Percentiles rank a stretch among this genome's conserved stretches.
Evolutionary conservation across 1,140 invertebrate genomes (phyloP).

Genomic region (Drosophila aff.): DNA sequence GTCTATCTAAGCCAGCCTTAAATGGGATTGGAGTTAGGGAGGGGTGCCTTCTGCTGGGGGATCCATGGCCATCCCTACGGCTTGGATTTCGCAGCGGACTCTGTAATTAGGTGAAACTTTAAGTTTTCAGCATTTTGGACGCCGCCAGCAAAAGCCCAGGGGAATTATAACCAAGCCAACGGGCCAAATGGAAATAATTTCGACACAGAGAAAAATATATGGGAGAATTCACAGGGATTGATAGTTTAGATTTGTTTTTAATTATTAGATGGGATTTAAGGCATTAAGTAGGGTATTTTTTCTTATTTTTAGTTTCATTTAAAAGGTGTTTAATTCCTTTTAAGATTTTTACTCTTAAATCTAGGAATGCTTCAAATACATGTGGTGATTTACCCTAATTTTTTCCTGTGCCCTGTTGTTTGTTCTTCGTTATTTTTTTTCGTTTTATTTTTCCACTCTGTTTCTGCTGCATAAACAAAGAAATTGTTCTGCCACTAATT

Average conservation of each 20-base stretch:
- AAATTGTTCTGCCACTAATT: conserved; percentile 66
- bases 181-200: conserved; percentile 6
- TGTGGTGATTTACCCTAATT: neutral
- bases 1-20: neutral
- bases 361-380: neutral
- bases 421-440: neutral
- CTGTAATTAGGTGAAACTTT: conserved; percentile 58
- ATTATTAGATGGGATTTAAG: neutral
- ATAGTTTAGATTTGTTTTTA: neutral
- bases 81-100: conserved; percentile 17
- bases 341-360: neutral
- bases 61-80: neutral
- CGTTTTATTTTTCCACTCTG: neutral
- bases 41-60: neutral
- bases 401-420: neutral
- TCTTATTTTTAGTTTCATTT: too few relatives aligned
- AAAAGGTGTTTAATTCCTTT: too few relatives aligned
- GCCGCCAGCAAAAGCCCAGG: conserved; percentile 1
- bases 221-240: too few relatives aligned
- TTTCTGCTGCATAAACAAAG: conserved; percentile 75
- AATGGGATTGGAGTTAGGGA: neutral
- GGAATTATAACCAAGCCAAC: conserved; percentile 14
- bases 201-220: neutral
- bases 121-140: conserved; percentile 31
- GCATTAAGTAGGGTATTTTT: neutral